These are phyloP conservation scores for Plemyria rubiginata DNA, from an alignment of 2,888 invertebrate species.

Conservation along the genomic window DNA sequence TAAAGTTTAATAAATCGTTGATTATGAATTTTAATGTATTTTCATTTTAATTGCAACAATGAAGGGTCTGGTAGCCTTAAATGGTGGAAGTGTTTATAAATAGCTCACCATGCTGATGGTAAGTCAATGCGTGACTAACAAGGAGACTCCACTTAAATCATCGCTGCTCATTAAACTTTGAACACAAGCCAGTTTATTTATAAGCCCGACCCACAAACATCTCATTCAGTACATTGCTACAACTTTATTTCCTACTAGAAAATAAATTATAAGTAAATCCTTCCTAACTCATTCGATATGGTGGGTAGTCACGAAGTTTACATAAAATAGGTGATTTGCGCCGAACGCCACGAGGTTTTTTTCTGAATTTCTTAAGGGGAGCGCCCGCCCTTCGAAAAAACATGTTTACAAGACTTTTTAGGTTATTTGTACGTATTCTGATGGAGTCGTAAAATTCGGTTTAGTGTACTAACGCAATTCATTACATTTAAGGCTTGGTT, in stretches of 20 bases:
- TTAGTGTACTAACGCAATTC: slow-evolving; percentile 69
- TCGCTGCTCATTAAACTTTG: slow-evolving; percentile 52
- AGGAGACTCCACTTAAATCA: slow-evolving; percentile 65
- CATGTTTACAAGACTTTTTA: slow-evolving; percentile 79
- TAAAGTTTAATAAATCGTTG: no score
- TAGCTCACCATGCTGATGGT: slow-evolving; percentile 35
- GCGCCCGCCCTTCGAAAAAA: slow-evolving; percentile 70
- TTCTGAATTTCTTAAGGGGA: slow-evolving; percentile 61
- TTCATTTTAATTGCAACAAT: not conserved
- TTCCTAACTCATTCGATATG: slow-evolving; percentile 83
- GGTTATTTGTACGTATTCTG: slow-evolving; percentile 36
- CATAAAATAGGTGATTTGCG: slow-evolving; percentile 83
- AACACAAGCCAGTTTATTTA: slow-evolving; percentile 61
- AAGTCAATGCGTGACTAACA: slow-evolving; percentile 53
- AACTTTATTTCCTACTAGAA: slow-evolving; percentile 54
- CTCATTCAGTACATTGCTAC: slow-evolving; percentile 61
- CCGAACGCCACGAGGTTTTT: slow-evolving; percentile 77
- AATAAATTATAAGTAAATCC: slow-evolving; percentile 77
- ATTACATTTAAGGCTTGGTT: slow-evolving; percentile 27
- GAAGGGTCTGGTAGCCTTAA: not conserved
- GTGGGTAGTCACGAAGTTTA: slow-evolving; percentile 83
- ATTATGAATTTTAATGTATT: not conserved
- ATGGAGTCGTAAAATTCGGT: slow-evolving; percentile 62
- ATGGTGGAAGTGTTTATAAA: slow-evolving; percentile 18
- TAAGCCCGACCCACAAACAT: slow-evolving; percentile 59